Evolutionary conservation across 2,113 vertebrate species (phyloP).

Genomic region (Phrynocephalus versicolor): DNA sequence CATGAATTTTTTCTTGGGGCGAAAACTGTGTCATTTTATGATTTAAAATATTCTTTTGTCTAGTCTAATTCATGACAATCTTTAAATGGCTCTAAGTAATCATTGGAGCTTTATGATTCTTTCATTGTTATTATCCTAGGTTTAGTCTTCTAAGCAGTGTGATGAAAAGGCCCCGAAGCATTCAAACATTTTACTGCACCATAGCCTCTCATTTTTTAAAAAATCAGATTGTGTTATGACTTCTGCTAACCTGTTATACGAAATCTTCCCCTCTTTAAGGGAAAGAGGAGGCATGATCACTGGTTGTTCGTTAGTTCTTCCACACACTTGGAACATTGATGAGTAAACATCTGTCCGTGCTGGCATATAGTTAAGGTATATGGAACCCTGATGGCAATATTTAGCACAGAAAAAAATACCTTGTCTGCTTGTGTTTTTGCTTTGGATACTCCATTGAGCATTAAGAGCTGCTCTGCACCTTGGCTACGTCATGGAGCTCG

Average conservation of each 20-base stretch:
- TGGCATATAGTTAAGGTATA: too few relatives aligned
- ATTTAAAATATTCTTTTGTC: neutral
- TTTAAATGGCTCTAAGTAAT: neutral
- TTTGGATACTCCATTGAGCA: too few relatives aligned
- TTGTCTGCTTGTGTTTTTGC: too few relatives aligned
- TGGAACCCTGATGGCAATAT: too few relatives aligned
- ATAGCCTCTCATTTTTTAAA: neutral
- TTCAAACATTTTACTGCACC: neutral
- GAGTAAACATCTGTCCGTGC: too few relatives aligned
- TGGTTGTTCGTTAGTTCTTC: neutral
- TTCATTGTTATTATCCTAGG: neutral
- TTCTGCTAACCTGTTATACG: neutral
- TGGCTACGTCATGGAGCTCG: too few relatives aligned
- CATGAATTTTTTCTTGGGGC: neutral
- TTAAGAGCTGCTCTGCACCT: too few relatives aligned
- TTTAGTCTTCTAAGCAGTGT: neutral
- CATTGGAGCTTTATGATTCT: neutral
- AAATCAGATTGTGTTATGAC: neutral
- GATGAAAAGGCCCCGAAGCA: neutral
- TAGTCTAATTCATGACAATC: slow-evolving; percentile 20
- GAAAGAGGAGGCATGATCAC: neutral
- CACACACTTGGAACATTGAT: neutral
- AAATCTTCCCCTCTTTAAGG: neutral
- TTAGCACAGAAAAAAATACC: too few relatives aligned
- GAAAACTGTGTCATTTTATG: neutral